phyloP scores from a whole-genome alignment of 2,113 vertebrate genomes.

The Callionymus lyra region DNA sequence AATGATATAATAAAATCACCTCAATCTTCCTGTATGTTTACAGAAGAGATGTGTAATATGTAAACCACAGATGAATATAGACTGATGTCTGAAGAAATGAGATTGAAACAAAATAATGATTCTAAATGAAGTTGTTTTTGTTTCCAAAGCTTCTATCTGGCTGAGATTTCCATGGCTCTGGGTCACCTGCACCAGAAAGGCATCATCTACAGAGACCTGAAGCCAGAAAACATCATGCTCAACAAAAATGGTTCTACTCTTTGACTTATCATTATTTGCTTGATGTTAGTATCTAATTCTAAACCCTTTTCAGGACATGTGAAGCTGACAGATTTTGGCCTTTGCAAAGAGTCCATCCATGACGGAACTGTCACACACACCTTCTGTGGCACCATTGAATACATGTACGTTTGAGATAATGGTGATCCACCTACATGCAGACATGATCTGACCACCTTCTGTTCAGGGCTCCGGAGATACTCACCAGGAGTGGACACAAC shows the following conservation, averaged over 20 bases:
- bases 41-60: too few species aligned
- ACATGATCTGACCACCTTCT: background rate
- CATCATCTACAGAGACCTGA: constrained; percentile 96
- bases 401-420: constrained; percentile 77
- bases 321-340: constrained; percentile 93
- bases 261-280: too few species aligned
- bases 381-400: constrained; percentile 97
- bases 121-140: background rate
- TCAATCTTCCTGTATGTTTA: too few species aligned
- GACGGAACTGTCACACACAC: constrained; percentile 96
- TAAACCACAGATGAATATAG: too few species aligned
- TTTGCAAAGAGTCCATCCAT: constrained; percentile 97
- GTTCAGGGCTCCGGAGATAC: constrained; percentile 90
- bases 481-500: constrained; percentile 96
- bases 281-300: background rate
- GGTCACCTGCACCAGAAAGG: constrained; percentile 97
- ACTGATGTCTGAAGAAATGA: too few species aligned
- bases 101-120: too few species aligned
- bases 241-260: constrained; percentile 80
- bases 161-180: constrained; percentile 97
- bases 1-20: too few species aligned
- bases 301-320: constrained; percentile 77
- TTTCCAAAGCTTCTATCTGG: constrained; percentile 86
- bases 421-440: background rate
- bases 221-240: constrained; percentile 98